Evolutionary conservation across 2,113 vertebrate genomes (phyloP).

Genomic region (Eptesicus fuscus): DNA sequence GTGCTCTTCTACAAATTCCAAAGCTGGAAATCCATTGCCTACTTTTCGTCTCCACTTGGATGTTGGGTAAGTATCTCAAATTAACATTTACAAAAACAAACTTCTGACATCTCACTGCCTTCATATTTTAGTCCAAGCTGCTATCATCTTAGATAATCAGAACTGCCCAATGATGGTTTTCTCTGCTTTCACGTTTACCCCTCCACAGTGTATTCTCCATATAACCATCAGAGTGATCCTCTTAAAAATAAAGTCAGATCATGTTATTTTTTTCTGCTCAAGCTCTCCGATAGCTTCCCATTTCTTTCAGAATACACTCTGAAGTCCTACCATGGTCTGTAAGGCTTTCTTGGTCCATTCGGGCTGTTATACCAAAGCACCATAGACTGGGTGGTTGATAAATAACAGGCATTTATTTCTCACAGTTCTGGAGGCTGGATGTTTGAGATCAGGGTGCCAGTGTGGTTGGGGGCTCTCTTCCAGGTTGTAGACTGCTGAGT

Average conservation of each 20-base stretch:
- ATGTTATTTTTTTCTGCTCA: neutral
- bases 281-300: neutral
- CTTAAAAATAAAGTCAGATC: neutral
- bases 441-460: neutral
- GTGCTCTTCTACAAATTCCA: neutral
- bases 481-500: neutral
- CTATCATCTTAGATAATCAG: neutral
- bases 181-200: neutral
- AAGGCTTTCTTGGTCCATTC: neutral
- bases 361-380: neutral
- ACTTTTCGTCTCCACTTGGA: neutral
- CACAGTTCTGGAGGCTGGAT: neutral
- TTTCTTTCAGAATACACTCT: constrained; percentile 26
- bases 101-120: neutral
- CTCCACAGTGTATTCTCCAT: neutral
- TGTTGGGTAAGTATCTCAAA: constrained; percentile 10
- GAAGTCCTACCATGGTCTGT: neutral
- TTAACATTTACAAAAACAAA: neutral
- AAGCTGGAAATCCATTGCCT: neutral
- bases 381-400: neutral
- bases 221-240: neutral
- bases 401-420: neutral
- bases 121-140: neutral
- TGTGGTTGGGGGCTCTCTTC: neutral
- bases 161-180: neutral